Base-by-base conservation (phyloP, 2,797 vertebrate genomes). In the Sphaeramia orbicularis region DNA sequence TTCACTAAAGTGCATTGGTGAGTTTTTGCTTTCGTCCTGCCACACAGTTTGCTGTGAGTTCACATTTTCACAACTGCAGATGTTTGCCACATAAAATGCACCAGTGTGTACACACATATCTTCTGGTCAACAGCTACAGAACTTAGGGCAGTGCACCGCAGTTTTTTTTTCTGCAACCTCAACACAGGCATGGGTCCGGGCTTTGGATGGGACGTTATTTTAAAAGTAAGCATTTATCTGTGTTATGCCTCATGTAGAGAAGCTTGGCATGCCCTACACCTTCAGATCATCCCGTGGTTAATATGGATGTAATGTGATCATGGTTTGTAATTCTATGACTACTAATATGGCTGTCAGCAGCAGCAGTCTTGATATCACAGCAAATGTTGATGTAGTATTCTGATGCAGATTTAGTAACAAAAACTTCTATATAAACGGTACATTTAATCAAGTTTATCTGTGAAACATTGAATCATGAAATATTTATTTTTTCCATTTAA, bases 291-390 rank as follows among this genome's bases (percentile, higher is more conserved):
- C 41, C 56, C 35, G 49, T 58, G 71, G 71, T 81, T 77, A 24
- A 65, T 73, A 63, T 72, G 81, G 69, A 75, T 74, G 85, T 84
- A 86, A 85, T 69, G 58, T 68, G 81, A 85, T 80, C 64, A 15
- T 76, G 71, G 41, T 70, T 73, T 80, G 78, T 74, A 65, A 68
- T 79, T 80, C 64, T 67, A 47, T 47, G 52, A 60, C 40, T 18
- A 74, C 71, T 75, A 73, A 88, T 61, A 68, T 76, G 65, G 54
- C 86, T 78, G 80, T 86, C 85, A 85, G 64, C 80, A 67, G 79
- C 74, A 71, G 42, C 65, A 62, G 47, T 57, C 76, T 63, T 78
- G 10, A 70, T 78, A 41, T 80, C 67, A 32, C 58, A 62, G 40
- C 65, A 64, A 21, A 60, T 73, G 42, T 24, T 67, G 50, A 41